Evolutionary conservation across 2,113 vertebrate genomes (phyloP), one percentile per base, ranked within the genome.

Genomic region (Cyphomyrus plagiostoma): DNA sequence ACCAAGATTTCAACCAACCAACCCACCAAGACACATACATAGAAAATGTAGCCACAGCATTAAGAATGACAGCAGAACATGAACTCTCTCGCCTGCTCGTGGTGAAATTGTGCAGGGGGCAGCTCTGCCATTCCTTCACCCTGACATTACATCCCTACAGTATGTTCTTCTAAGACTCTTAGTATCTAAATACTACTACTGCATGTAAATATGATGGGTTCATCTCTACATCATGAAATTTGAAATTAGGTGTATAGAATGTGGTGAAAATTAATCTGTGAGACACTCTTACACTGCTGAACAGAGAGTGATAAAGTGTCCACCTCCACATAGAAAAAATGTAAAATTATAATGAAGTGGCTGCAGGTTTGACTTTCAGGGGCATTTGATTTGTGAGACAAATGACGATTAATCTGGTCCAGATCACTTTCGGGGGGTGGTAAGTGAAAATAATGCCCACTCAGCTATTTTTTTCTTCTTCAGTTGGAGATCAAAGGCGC

Each of bases 391-490:
- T 93, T 92, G 90, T 91, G 90, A 93, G 94, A 93, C 94, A 95
- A 94, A 96, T 95, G 94, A 96, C 95, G 94, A 96, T 96, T 95
- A 95, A 95, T 93, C 94, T 95, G 92, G 95, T 96, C 95, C 90
- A 91, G 92, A 93, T 93, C 93, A 92, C 91, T 92, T 95, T 94
- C 13, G 2, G 15, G 49, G 85, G 49, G 49, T 10, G 26, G 94
- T 94, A 96, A 96, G 96, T 95, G 95, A 92, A 93, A 95, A 95
- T 95, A 95, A 94, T 96, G 96, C 96, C 96, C 96, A 96, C 95
- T 96, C 95, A 96, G 95, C 95, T 96, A 95, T 96, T 96, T 88
- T 45, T 96, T 84, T 85, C 96, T 95, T 48, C 1, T 95, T 95
- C 95, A 95, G 96, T 96, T 30, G 94, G 95, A 96, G 96, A 96